These are phyloP conservation scores for Latrodectus hesperus DNA, from an alignment of 2,888 invertebrate species.

Conservation along the genomic window DNA sequence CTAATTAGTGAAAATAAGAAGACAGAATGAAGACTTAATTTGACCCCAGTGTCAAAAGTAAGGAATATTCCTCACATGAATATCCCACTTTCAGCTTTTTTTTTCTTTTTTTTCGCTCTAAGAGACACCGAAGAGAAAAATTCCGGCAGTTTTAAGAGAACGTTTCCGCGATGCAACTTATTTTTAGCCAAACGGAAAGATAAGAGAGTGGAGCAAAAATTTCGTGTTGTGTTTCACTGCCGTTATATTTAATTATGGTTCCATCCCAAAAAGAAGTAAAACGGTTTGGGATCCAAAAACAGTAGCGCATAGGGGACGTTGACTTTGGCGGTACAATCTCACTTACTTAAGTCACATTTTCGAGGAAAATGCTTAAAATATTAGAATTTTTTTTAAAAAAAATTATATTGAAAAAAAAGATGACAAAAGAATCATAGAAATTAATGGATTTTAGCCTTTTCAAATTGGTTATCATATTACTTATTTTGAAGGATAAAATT, in stretches of 20 bases:
- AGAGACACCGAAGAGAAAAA: neutral
- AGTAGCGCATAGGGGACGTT: conserved; percentile 41
- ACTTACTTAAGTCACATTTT: no score
- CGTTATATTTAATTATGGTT: conserved; percentile 65
- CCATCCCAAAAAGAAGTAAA: conserved; percentile 25
- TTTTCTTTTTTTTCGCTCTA: no score
- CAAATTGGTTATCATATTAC: no score
- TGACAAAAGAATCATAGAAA: no score
- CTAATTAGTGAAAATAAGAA: no score
- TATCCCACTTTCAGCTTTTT: neutral
- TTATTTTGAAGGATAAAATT: no score
- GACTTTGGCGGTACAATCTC: conserved; percentile 12
- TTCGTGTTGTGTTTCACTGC: conserved; percentile 49
- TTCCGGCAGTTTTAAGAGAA: conserved; percentile 14
- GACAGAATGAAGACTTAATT: no score
- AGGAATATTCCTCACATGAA: neutral
- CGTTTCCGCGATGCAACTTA: conserved; percentile 49
- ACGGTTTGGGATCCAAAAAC: conserved; percentile 49
- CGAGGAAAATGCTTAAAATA: no score
- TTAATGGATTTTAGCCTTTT: no score
- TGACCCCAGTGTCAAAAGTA: no score
- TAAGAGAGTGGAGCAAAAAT: conserved; percentile 11
- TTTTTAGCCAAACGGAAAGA: conserved; percentile 53
- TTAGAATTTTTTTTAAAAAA: no score
- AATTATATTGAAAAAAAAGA: no score